Conservation (phyloP, 2,888 invertebrate species). For the Perithous albicinctus region DNA sequence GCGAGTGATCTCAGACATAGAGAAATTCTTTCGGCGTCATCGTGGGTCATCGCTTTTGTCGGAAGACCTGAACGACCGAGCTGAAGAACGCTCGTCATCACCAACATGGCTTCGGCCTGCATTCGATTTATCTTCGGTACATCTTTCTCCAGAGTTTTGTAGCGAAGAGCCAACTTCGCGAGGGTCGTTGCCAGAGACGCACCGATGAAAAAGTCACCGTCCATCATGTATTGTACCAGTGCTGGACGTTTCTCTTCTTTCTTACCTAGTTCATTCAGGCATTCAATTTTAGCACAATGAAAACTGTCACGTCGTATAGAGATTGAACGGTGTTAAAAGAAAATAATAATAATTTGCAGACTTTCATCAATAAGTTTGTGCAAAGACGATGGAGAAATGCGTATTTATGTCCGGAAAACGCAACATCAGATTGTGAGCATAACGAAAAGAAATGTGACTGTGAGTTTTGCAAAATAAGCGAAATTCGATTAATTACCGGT, state of each 20-base stretch:
- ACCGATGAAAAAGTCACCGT: slow-evolving; percentile 98
- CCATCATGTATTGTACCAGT: slow-evolving; percentile 94
- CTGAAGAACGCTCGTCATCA: slow-evolving; percentile 94
- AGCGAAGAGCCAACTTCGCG: slow-evolving; percentile 93
- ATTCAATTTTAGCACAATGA: not conserved
- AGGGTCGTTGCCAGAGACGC: slow-evolving; percentile 96
- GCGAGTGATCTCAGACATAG: slow-evolving; percentile 92
- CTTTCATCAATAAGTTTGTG: not conserved
- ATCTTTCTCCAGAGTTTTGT: slow-evolving; percentile 77
- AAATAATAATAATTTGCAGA: not conserved
- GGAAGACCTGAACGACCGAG: slow-evolving; percentile 89
- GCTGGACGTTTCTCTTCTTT: slow-evolving; percentile 91
- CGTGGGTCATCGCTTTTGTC: slow-evolving; percentile 95
- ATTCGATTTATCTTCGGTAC: slow-evolving; percentile 86
- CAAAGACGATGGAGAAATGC: not conserved
- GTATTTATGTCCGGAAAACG: not conserved
- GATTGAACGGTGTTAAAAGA: not conserved
- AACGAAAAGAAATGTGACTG: not conserved
- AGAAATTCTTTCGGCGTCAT: slow-evolving; percentile 96
- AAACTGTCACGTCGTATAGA: not conserved
- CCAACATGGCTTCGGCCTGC: slow-evolving; percentile 93
- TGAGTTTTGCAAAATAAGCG: not conserved
- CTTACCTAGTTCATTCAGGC: slow-evolving; percentile 82
- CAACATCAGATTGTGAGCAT: not conserved
- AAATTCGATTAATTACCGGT: slow-evolving; percentile 71